phyloP scores from a whole-genome alignment of 2,888 invertebrate genomes.

The Argynnis bischoffii region DNA sequence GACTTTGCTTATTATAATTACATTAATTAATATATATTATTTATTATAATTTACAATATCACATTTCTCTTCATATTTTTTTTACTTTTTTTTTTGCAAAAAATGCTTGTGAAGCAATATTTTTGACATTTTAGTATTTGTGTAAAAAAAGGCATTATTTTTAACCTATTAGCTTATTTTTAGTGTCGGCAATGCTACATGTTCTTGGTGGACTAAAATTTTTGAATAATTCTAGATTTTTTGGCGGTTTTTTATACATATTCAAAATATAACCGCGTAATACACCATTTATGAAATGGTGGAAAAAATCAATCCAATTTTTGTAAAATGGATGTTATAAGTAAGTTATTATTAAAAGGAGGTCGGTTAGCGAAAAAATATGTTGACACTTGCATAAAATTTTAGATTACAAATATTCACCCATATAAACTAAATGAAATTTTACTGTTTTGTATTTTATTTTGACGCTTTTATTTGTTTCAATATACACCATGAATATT shows the following conservation, averaged over 20 bases:
- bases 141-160: too few species aligned
- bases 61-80: not conserved
- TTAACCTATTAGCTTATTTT: too few species aligned
- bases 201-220: too few species aligned
- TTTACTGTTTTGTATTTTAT: too few species aligned
- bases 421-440: too few species aligned
- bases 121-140: not conserved
- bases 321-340: slow-evolving; percentile 6
- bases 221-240: too few species aligned
- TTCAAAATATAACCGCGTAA: slow-evolving; percentile 5
- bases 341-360: slow-evolving; percentile 18
- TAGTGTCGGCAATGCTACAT: too few species aligned
- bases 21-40: not conserved
- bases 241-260: too few species aligned
- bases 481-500: too few species aligned
- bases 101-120: slow-evolving; percentile 10
- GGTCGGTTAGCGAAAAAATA: slow-evolving; percentile 12
- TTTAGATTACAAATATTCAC: not conserved
- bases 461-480: too few species aligned
- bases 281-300: slow-evolving; percentile 15
- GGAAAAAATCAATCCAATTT: slow-evolving; percentile 5
- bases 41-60: not conserved
- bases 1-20: not conserved
- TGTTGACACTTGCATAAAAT: slow-evolving; percentile 13
- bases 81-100: not conserved